A percentile compares a stretch with the other conserved stretches of the same genome.
phyloP scores from a whole-genome alignment of 1,140 invertebrate species.

The Myzus persicae region DNA sequence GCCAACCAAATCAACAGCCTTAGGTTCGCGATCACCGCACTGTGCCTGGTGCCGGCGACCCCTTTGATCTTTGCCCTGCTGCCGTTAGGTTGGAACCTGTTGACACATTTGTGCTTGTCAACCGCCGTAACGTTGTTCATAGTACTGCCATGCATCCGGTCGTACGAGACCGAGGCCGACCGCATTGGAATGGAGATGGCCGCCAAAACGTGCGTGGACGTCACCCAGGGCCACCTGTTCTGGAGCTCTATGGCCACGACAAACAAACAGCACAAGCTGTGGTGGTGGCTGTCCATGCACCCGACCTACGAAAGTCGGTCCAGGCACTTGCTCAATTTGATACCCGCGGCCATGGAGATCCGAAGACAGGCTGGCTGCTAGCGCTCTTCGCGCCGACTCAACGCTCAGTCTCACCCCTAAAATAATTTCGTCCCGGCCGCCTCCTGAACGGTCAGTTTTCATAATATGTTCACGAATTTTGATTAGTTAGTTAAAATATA shows the following conservation, averaged over 20 bases:
- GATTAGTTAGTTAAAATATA: no score
- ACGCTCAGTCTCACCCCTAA: no score
- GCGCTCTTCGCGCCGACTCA: no score
- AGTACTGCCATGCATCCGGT: not conserved
- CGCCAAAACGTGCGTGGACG: not conserved
- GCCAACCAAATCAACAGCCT: not conserved
- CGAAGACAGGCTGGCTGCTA: not conserved
- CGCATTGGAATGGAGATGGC: not conserved
- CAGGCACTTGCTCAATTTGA: not conserved
- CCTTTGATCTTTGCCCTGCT: not conserved
- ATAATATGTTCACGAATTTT: no score
- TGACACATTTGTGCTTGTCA: not conserved
- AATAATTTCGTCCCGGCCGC: no score
- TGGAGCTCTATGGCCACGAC: not conserved
- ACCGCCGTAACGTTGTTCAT: rapidly evolving
- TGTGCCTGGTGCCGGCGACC: no score
- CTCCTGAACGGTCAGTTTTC: no score
- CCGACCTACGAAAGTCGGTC: not conserved
- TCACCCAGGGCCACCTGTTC: not conserved
- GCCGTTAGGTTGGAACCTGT: not conserved
- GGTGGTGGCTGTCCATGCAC: not conserved
- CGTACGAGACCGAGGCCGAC: not conserved
- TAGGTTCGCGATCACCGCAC: no score
- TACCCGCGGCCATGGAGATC: not conserved
- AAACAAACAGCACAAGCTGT: rapidly evolving